Percentiles rank a stretch among this genome's conserved stretches.
Evolutionary conservation across 1,140 invertebrate genomes (phyloP).

Genomic region (Drosophila parabipectinata): DNA sequence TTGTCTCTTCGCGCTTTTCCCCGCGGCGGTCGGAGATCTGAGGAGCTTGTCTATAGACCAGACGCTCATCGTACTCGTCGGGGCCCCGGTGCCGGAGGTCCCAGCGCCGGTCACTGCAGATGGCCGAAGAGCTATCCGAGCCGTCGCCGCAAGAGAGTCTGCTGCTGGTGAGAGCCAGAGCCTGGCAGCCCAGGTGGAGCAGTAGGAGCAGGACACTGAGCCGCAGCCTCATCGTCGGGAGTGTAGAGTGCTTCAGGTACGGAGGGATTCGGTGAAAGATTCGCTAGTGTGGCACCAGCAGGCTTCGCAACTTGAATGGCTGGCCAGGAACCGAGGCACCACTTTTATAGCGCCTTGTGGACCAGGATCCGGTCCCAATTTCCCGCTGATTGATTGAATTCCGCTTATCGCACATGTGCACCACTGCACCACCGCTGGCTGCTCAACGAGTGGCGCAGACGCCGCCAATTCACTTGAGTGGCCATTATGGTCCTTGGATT

Average conservation of each 20-base stretch:
- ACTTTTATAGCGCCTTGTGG: conserved; percentile 53
- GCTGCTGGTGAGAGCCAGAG: conserved; percentile 14
- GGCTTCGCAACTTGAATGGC: conserved; percentile 55
- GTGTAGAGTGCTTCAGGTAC: conserved; percentile 23
- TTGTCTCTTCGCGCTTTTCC: conserved; percentile 17
- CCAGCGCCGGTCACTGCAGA: conserved; percentile 18
- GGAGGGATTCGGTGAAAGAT: conserved; percentile 6
- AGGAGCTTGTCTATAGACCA: conserved; percentile 64
- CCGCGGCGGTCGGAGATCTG: conserved; percentile 4
- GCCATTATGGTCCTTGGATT: conserved; percentile 34
- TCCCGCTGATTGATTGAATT: conserved; percentile 80
- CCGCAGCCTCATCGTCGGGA: conserved; percentile 48
- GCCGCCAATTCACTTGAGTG: conserved; percentile 24
- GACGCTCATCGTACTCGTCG: conserved; percentile 65
- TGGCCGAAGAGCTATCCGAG: background rate
- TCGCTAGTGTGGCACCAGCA: conserved; percentile 41
- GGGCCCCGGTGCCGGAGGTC: conserved; percentile 13
- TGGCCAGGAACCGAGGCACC: background rate
- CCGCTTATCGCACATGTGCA: conserved; percentile 83
- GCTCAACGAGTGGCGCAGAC: conserved; percentile 19
- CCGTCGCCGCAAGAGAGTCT: conserved; percentile 11
- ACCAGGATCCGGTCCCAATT: conserved; percentile 51
- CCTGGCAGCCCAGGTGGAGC: conserved; percentile 41
- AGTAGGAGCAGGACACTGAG: conserved; percentile 55
- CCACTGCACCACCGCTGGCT: conserved; percentile 53